A percentile compares a stretch with the other conserved stretches of the same genome.
phyloP scores from a whole-genome alignment of 2,113 vertebrate genomes.

The Corythornis vintsioides region DNA sequence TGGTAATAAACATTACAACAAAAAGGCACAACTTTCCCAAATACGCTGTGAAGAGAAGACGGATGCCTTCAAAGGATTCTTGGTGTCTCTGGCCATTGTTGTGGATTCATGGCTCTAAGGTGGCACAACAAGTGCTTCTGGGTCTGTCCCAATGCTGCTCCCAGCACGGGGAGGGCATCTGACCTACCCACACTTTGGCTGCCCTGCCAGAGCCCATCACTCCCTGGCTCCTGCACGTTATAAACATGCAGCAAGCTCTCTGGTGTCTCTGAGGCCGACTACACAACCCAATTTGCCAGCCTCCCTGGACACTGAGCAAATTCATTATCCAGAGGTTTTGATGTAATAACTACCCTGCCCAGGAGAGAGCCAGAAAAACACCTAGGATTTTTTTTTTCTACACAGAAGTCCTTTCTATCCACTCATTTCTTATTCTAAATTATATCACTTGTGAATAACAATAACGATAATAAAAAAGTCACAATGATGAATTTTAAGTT shows the following conservation, averaged over 20 bases:
- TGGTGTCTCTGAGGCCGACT: background rate
- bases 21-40: slow-evolving; percentile 13
- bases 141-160: background rate
- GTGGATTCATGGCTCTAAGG: background rate
- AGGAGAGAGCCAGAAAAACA: background rate
- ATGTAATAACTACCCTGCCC: background rate
- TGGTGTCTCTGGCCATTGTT: background rate
- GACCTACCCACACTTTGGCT: background rate
- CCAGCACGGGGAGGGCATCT: background rate
- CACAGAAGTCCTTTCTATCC: background rate
- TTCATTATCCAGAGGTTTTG: background rate
- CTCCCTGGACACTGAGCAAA: background rate
- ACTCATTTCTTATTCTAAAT: background rate
- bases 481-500: background rate
- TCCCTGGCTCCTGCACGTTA: background rate
- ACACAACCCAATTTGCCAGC: background rate
- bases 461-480: background rate
- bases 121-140: background rate
- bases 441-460: background rate
- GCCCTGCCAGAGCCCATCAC: background rate
- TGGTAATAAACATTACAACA: slow-evolving; percentile 3
- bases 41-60: background rate
- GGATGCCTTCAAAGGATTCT: background rate
- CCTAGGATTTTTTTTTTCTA: background rate
- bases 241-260: background rate